Percentiles rank a stretch among this genome's conserved stretches.
Conservation (phyloP, 2,888 invertebrate genomes). For the Lasioglossum pauxillum region DNA sequence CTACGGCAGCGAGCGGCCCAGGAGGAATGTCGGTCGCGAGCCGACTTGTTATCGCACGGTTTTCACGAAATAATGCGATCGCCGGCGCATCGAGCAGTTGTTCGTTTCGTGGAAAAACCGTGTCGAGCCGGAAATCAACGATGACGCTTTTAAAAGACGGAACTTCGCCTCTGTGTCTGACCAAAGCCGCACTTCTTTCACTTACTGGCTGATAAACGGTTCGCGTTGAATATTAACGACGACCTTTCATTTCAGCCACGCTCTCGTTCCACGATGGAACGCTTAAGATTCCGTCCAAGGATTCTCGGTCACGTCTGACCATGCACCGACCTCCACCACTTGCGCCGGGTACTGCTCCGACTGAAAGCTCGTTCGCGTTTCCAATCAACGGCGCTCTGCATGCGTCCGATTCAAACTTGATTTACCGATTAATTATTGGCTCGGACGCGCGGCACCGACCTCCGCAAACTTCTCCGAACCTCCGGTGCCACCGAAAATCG, state of each 20-base stretch:
- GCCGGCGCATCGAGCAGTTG: not conserved
- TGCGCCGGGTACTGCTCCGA: not conserved
- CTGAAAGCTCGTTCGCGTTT: not conserved
- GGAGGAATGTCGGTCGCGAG: not conserved
- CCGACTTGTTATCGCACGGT: not conserved
- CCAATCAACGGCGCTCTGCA: not conserved
- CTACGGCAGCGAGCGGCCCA: not conserved
- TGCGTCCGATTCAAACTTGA: not conserved
- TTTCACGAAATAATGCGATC: conserved; percentile 3
- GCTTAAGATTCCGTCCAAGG: not conserved
- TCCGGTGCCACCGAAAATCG: not conserved
- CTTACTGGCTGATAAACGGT: not conserved
- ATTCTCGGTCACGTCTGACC: conserved; percentile 8
- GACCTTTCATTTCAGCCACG: not conserved
- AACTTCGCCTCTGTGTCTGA: not conserved
- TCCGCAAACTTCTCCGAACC: not conserved
- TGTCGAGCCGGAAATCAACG: not conserved
- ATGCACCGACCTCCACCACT: not conserved
- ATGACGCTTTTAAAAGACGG: not conserved
- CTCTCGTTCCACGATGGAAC: not conserved
- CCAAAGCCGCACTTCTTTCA: not conserved
- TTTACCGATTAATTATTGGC: not conserved
- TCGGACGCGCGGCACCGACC: not conserved
- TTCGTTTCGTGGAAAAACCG: not conserved
- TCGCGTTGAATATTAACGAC: not conserved